These are phyloP conservation scores for Drosophila eohydei DNA, from an alignment of 2,888 invertebrate genomes.

Conservation along the genomic window DNA sequence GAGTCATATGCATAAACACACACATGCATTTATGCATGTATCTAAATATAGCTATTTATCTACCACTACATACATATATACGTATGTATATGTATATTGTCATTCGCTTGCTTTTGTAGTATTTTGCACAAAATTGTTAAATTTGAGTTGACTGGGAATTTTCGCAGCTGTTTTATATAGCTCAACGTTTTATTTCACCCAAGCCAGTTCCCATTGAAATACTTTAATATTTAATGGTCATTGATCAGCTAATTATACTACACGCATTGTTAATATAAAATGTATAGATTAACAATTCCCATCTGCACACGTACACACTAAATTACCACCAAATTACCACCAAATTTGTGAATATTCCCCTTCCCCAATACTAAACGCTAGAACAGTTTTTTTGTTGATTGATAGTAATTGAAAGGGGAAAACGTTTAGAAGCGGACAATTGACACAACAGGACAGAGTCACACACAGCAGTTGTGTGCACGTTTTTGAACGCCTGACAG, in stretches of 20 bases:
- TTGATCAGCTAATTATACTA: conserved; percentile 30
- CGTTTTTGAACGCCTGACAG: conserved; percentile 68
- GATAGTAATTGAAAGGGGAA: conserved; percentile 47
- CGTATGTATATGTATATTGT: background rate
- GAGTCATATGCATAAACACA: conserved; percentile 31
- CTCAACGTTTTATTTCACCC: background rate
- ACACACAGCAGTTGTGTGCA: conserved; percentile 23
- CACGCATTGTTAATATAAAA: background rate
- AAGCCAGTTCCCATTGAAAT: background rate
- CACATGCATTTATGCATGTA: background rate
- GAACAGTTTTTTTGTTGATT: conserved; percentile 33
- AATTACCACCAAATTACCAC: background rate
- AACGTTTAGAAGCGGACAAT: background rate
- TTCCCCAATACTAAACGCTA: conserved; percentile 1
- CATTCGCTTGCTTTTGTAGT: background rate
- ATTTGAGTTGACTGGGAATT: conserved; percentile 27
- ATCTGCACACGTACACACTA: background rate
- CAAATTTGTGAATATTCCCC: conserved; percentile 17
- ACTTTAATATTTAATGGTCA: conserved; percentile 42
- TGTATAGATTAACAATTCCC: conserved; percentile 13
- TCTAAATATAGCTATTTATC: background rate
- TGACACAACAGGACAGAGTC: background rate
- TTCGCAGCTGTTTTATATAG: conserved; percentile 51
- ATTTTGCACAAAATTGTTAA: conserved; percentile 4
- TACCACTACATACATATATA: background rate